Base-by-base conservation (phyloP, 2,113 vertebrate genomes). In the Phaetusa simplex region DNA sequence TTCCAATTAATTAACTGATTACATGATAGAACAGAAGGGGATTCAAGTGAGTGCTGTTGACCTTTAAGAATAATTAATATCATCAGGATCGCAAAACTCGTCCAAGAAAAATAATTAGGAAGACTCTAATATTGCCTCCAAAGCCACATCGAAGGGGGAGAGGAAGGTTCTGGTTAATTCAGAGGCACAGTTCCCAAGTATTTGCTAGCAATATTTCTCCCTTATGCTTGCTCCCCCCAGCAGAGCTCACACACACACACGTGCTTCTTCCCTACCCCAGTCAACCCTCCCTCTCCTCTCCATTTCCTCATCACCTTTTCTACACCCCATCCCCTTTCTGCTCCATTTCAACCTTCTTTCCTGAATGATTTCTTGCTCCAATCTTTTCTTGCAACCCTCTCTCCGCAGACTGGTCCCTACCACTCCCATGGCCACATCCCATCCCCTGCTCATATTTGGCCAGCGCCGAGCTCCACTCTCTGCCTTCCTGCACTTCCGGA, bases 51-150 rank as follows among this genome's bases (percentile, higher is more conserved):
- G 97, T 29, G 97, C 97, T 98, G 97, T 98, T 98, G 98, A 98
- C 98, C 98, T 98, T 98, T 98, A 98, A 98, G 98, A 98, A 98
- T 98, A 98, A 98, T 98, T 98, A 98, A 98, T 98, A 98, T 98
- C 97, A 98, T 98, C 98, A 98, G 97, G 96, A 98, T 98, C 92
- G 78, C 96, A 98, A 98, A 97, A 98, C 97, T 92, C 92, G 6
- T 98, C 98, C 98, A 98, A 98, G 97, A 97, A 98, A 98, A 98
- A 98, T 98, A 98, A 98, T 97, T 98, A 98, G 95, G 97, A 98
- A 97, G 94, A 94, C 96, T 98, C 97, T 95, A 97, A 98, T 97
- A 97, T 96, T 96, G 92, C 96, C 92, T 95, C 88, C 86, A 95
- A 96, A 98, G 91, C 95, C 95, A 92, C n/a, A 82, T 53, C 1